Evolutionary conservation across 2,113 vertebrate species (phyloP), one percentile per base, ranked within the genome.

Genomic region (Pterocles burchelli): DNA sequence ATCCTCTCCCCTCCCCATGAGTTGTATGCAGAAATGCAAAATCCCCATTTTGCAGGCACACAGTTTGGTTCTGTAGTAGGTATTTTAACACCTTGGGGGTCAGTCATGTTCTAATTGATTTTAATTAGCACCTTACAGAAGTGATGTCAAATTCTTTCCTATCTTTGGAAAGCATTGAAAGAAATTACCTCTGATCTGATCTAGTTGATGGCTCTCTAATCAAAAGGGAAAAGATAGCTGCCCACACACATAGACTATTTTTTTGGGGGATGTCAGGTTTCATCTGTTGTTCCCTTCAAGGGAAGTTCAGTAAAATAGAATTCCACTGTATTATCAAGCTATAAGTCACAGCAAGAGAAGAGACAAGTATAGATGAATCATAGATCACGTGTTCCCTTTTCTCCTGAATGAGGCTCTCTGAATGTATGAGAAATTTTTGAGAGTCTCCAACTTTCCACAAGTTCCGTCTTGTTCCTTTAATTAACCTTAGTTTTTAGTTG

Each of bases 321-420:
- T 67, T 91, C 67, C 21, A 57, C 52, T 65, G 33, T 74, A 71
- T 67, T 62, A 88, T 81, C 62, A 85, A 88, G 10, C 46, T 80
- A 20, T 85, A 88, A 90, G 54, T 82, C 80, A 85, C n/a, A 85
- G 83, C 28, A 92, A 89, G 80, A 87, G 81, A 78, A 89, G 36
- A 85, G 66, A 84, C 26, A 89, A 82, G n/a, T 73, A 38, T 22
- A 71, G 48, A 67, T 90, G 85, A 83, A 38, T 93, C 74, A 84
- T 55, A 89, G 74, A 74, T 94, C 74, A 92, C 18, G 28, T 48
- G 65, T 78, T 92, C 49, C 16, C 45, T 96, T 61, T 72, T 75
- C 24, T 88, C 49, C 51, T 80, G 66, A 91, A 74, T 45, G 11
- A 89, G 25, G 17, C 13, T 85, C 25, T 68, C 36, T 3, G 8